Conservation (phyloP, 2,113 vertebrate species). For the Pontoporia blainvillei region DNA sequence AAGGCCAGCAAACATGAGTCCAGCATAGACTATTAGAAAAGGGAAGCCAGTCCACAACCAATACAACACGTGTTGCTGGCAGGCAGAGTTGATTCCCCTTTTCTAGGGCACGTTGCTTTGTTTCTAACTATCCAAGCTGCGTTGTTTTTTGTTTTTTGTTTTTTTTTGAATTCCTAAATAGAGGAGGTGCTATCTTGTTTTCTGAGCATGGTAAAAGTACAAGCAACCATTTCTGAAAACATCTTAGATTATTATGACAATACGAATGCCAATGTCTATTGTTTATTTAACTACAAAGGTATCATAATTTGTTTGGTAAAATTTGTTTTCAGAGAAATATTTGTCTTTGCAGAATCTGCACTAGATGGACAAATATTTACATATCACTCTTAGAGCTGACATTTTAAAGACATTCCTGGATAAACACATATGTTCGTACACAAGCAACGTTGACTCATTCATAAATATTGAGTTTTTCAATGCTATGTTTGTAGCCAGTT, state of each 20-base stretch:
- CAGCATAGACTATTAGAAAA: background rate
- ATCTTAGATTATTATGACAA: background rate
- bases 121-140: background rate
- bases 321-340: constrained; percentile 15
- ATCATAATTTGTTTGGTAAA: constrained; percentile 6
- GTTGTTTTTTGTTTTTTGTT: too few relatives aligned
- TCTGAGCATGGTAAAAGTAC: constrained; percentile 22
- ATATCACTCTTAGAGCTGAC: background rate
- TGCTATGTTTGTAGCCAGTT: background rate
- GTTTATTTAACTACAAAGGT: constrained; percentile 17
- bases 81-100: background rate
- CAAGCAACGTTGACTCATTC: background rate
- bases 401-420: constrained; percentile 20
- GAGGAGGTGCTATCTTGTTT: background rate
- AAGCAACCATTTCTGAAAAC: constrained; percentile 27
- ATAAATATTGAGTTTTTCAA: constrained; percentile 21
- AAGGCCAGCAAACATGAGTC: background rate
- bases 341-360: background rate
- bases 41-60: background rate
- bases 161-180: constrained; percentile 1
- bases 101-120: background rate
- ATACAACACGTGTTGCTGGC: constrained; percentile 23
- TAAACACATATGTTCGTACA: background rate
- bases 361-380: constrained; percentile 11
- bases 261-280: background rate